Evolutionary conservation across 2,113 vertebrate genomes (phyloP), one percentile per base, ranked within the genome.

Genomic region (Colius striatus): DNA sequence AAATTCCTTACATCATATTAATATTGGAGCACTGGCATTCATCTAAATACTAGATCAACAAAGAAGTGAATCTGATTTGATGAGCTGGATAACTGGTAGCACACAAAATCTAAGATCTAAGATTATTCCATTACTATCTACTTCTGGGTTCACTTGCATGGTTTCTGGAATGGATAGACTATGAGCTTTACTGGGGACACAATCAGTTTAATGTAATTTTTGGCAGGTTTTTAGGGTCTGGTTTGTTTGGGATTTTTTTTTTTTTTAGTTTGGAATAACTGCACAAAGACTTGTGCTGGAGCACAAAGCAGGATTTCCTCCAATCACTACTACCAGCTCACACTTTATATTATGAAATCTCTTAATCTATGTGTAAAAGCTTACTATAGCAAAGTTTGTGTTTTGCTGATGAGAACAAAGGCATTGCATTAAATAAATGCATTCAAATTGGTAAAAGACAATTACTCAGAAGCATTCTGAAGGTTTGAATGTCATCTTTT

Each of bases 391-490:
- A 89, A 95, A 95, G 20, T 43, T 94, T 50, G 70, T 41, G 17
- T 74, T 57, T 91, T 97, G 84, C 54, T 96, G 90, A 88, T 92
- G 79, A 89, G 36, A 86, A 63, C 26, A 91, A 95, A 89, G 58
- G 62, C 55, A 72, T 48, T 76, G 11, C 83, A 87, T 90, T 58
- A 80, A 79, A 90, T 18, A 74, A 77, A 74, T 30, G 15, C 11
- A 38, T 71, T 82, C 58, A 55, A 63, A 71, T 6, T 43, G 8
- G 11, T 80, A 43, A 81, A 89, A 79, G 23, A 45, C 5, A 80
- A n/a, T 62, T 68, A 70, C 23, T 11, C 16, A 68, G 38, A 66
- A 82, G 11, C 5, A 50, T 88, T 77, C 29, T 65, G 81, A 74
- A 58, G 7, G 10, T 89, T 67, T 62, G 36, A 90, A 86, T 76